Conservation (phyloP, 2,888 invertebrate species). For the Cantharis flavilabris region DNA sequence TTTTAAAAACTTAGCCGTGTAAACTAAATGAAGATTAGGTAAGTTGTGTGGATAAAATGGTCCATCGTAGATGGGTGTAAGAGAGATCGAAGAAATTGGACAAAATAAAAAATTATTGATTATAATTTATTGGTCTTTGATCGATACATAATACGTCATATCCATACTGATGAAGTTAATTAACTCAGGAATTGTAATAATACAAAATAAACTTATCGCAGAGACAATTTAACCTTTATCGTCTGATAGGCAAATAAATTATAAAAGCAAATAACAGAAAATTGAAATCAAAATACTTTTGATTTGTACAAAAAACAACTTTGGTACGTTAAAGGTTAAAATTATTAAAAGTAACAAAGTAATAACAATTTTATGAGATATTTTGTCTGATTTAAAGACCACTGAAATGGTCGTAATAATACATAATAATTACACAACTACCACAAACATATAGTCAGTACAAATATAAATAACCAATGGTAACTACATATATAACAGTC, state of each 20-base stretch:
- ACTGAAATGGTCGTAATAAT: not conserved
- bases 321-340: not conserved
- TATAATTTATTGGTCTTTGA: not conserved
- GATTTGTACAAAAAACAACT: not conserved
- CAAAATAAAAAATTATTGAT: not conserved
- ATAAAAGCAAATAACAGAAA: not conserved
- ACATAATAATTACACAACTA: slow-evolving; percentile 12
- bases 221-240: not conserved
- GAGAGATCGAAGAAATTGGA: no score
- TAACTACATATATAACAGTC: slow-evolving; percentile 40
- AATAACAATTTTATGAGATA: not conserved
- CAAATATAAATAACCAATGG: slow-evolving; percentile 38
- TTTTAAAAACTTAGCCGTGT: no score
- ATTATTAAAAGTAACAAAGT: not conserved
- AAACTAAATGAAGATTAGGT: no score
- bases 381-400: not conserved
- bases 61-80: no score
- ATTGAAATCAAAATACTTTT: not conserved
- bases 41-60: no score
- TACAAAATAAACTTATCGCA: not conserved
- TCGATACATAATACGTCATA: not conserved
- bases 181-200: not conserved
- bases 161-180: not conserved
- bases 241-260: not conserved
- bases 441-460: slow-evolving; percentile 36